Conservation (phyloP, 1,140 invertebrate genomes). For the Zaprionus ghesquierei region DNA sequence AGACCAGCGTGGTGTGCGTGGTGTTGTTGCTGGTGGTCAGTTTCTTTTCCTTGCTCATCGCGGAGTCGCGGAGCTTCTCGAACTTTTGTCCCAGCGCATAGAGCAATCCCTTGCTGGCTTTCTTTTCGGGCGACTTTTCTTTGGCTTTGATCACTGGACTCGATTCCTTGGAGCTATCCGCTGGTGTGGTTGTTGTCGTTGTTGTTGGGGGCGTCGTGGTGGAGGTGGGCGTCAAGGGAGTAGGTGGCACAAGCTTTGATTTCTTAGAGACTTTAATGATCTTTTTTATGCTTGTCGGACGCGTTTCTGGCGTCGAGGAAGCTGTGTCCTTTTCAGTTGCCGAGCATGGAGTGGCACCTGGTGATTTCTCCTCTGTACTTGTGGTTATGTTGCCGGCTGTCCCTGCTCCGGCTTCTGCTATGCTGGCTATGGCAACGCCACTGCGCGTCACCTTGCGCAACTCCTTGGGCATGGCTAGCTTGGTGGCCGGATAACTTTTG, state of each 20-base stretch:
- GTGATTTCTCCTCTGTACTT: conserved; percentile 63
- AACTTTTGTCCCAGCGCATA: conserved; percentile 87
- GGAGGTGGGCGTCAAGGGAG: conserved; percentile 39
- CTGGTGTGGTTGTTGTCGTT: conserved; percentile 70
- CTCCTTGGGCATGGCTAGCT: conserved; percentile 78
- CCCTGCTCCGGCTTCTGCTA: conserved; percentile 28
- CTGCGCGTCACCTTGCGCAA: conserved; percentile 63
- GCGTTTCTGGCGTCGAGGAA: conserved; percentile 50
- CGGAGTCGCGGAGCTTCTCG: conserved; percentile 85
- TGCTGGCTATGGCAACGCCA: conserved; percentile 61
- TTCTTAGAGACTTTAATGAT: conserved; percentile 71
- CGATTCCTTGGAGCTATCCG: conserved; percentile 69
- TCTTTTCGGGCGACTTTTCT: conserved; percentile 77
- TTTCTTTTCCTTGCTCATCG: conserved; percentile 78
- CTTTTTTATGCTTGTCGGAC: conserved; percentile 59
- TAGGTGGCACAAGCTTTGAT: conserved; percentile 69
- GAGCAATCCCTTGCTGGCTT: conserved; percentile 76
- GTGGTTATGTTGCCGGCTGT: conserved; percentile 46
- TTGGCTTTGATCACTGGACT: conserved; percentile 61
- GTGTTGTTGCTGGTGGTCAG: background rate
- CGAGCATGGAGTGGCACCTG: conserved; percentile 29
- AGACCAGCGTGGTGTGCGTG: conserved; percentile 27
- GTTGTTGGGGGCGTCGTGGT: conserved; percentile 44
- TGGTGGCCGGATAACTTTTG: conserved; percentile 84
- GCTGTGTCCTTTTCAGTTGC: conserved; percentile 45